Percentiles rank a stretch among this genome's conserved stretches.
These are phyloP conservation scores for Elegia similella DNA, from an alignment of 2,888 invertebrate genomes.

Conservation along the genomic window DNA sequence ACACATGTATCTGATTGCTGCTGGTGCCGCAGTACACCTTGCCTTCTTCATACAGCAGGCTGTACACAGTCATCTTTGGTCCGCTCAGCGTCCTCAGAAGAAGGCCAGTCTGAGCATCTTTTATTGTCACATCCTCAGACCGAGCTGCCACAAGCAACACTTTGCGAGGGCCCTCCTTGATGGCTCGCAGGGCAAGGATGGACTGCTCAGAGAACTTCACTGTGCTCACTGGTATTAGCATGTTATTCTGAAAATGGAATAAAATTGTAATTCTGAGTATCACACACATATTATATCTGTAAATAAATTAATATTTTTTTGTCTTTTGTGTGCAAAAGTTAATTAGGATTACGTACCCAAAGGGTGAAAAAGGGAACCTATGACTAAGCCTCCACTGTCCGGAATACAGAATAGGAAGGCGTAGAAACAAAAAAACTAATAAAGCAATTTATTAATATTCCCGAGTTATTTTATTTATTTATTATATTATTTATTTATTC, in stretches of 20 bases:
- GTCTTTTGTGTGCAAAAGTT: too few relatives aligned
- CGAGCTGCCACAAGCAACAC: constrained; percentile 87
- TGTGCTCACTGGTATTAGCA: constrained; percentile 74
- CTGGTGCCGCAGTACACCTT: constrained; percentile 90
- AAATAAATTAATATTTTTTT: too few relatives aligned
- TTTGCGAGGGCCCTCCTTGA: constrained; percentile 87
- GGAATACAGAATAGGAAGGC: too few relatives aligned
- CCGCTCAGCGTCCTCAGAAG: constrained; percentile 83
- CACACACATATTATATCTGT: too few relatives aligned
- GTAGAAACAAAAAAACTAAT: too few relatives aligned
- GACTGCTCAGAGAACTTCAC: constrained; percentile 84
- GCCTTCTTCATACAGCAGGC: constrained; percentile 84
- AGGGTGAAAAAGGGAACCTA: too few relatives aligned
- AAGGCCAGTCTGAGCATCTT: constrained; percentile 87
- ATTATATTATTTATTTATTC: too few relatives aligned
- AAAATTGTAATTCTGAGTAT: too few relatives aligned
- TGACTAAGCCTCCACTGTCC: too few relatives aligned
- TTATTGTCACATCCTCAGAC: constrained; percentile 85
- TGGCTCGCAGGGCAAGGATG: constrained; percentile 86
- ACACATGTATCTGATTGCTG: constrained; percentile 86
- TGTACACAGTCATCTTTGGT: constrained; percentile 85
- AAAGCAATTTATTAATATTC: too few relatives aligned
- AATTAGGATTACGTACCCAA: too few relatives aligned
- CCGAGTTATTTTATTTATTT: too few relatives aligned
- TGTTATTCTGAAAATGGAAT: constrained; percentile 81